Base-by-base conservation (phyloP, 92 coral and sea anemone species). In the Paramuricea clavata region DNA sequence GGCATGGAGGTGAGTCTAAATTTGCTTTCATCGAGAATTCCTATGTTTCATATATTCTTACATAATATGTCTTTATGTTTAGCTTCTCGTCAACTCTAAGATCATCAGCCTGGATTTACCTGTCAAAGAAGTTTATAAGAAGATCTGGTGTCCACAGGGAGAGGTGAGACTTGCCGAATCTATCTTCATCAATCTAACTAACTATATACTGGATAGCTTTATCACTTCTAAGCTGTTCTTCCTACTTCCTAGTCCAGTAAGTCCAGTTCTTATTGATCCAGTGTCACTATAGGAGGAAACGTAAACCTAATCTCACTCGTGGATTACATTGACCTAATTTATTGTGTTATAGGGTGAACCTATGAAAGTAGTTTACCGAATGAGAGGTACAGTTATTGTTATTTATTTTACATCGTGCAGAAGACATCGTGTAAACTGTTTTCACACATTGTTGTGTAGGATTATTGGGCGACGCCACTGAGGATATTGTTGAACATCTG, bases 131-230 rank as follows among this genome's bases (percentile, higher is more conserved):
- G 99, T 96, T 32, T 96, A 96, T 92, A 96, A 96, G 94, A 96
- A 96, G 81, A 91, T 96, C 77, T 96, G 99, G 99, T 90, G 97
- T 76, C 98, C 98, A 1, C 98, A 96, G n/a, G 99, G 98, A 85
- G 99, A 96, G 98, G 99, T 94, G 76, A 19, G n/a, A 85, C 13
- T 74, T 31, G 52, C 30, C n/a, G n/a, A n/a, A n/a, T n/a, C n/a
- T n/a, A n/a, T n/a, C n/a, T n/a, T n/a, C n/a, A n/a, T n/a, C n/a
- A n/a, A n/a, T n/a, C n/a, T n/a, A n/a, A n/a, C n/a, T n/a, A n/a
- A n/a, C n/a, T n/a, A n/a, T n/a, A n/a, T n/a, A n/a, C n/a, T n/a
- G n/a, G n/a, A 10, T 33, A 49, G 32, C 10, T 49, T 54, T 50
- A 12, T 33, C 25, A 17, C 15, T 10, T 32, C 16, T 33, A 2